These are phyloP conservation scores for Peribatodes rhomboidaria DNA, from an alignment of 2,888 invertebrate species.

Conservation along the genomic window DNA sequence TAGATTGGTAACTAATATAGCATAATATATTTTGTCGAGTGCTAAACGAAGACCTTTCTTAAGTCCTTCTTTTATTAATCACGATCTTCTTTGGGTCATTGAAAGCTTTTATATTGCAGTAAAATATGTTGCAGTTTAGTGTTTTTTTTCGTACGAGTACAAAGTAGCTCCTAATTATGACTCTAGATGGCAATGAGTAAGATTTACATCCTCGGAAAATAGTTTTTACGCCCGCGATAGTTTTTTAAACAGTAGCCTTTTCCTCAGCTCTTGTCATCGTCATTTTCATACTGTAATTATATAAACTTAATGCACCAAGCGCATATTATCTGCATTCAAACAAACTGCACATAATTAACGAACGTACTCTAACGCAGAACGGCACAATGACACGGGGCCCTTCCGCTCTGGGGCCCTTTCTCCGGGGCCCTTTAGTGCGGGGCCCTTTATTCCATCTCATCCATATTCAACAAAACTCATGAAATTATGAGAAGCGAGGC, in stretches of 20 bases:
- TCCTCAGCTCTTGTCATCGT: neutral
- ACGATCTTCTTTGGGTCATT: no score
- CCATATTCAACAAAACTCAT: conserved; percentile 43
- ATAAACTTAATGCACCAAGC: conserved; percentile 19
- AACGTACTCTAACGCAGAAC: conserved; percentile 33
- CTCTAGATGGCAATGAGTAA: no score
- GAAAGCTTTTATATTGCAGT: no score
- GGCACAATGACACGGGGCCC: conserved; percentile 36
- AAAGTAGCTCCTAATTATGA: no score
- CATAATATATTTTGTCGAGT: no score
- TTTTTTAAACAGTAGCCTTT: neutral
- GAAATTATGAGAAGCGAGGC: conserved; percentile 50
- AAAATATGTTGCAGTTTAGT: no score
- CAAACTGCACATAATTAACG: conserved; percentile 48
- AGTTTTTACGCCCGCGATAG: neutral
- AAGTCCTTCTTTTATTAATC: no score
- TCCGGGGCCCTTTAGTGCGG: conserved; percentile 20
- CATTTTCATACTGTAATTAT: neutral
- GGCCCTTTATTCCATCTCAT: conserved; percentile 30
- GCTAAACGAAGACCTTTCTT: no score
- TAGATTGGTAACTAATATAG: no score
- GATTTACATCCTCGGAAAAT: neutral
- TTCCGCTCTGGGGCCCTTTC: conserved; percentile 18
- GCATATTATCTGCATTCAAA: conserved; percentile 43
- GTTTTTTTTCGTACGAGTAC: no score